phyloP scores from a whole-genome alignment of 2,797 vertebrate species.

The Gambusia yucatana region DNA sequence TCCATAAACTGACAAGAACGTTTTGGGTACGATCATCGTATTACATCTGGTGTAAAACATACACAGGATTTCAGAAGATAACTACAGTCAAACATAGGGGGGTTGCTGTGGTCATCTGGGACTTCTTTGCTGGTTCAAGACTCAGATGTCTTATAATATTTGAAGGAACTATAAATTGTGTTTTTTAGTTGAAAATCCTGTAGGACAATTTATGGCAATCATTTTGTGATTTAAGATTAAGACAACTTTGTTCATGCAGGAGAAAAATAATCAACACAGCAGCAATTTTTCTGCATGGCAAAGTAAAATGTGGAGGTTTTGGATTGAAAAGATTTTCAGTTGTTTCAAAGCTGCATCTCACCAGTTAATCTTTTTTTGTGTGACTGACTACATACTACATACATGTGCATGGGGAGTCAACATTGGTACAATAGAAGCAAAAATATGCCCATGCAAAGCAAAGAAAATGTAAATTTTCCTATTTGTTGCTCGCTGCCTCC shows the following conservation, averaged over 20 bases:
- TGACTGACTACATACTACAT: background rate
- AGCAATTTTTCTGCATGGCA: background rate
- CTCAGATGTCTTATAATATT: background rate
- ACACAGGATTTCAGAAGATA: background rate
- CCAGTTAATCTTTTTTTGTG: background rate
- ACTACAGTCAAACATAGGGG: background rate
- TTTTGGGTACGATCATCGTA: background rate
- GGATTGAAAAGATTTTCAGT: background rate
- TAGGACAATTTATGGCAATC: background rate
- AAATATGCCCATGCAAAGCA: background rate
- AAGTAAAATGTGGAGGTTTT: background rate
- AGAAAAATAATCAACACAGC: background rate
- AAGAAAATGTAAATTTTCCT: background rate
- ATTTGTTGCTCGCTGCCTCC: constrained; percentile 10
- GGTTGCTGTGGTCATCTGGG: background rate
- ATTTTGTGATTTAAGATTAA: background rate
- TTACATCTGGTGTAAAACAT: background rate
- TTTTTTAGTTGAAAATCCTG: background rate
- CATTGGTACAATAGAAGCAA: no score
- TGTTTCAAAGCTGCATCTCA: background rate
- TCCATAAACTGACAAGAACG: background rate
- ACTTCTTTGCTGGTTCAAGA: background rate
- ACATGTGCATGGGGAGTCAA: background rate
- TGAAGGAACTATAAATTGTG: background rate
- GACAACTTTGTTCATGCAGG: background rate